A percentile compares a stretch with the other conserved stretches of the same genome.
These are phyloP conservation scores for Halcyon leucocephala DNA, from an alignment of 2,797 vertebrate species.

Conservation along the genomic window DNA sequence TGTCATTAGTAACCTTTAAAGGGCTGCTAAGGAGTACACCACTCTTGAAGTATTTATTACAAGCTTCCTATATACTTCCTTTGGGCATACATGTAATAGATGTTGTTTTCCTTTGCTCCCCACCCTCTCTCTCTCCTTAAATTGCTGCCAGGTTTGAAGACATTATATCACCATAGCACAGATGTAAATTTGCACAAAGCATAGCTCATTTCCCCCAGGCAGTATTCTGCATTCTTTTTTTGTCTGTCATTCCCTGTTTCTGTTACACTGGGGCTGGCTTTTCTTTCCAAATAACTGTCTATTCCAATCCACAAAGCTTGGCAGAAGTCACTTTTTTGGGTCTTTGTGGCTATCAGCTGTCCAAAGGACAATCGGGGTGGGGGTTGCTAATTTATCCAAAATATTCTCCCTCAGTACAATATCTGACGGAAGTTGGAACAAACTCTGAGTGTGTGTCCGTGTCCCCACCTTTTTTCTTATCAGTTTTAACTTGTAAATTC, in stretches of 20 bases:
- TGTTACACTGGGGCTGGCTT: neutral
- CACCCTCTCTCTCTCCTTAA: neutral
- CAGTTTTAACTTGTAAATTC: neutral
- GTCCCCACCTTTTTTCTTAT: neutral
- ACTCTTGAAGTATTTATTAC: neutral
- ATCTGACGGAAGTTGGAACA: neutral
- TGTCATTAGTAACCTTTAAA: neutral
- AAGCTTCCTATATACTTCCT: neutral
- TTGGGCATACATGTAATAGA: neutral
- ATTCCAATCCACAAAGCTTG: constrained; percentile 31
- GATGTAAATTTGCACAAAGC: constrained; percentile 46
- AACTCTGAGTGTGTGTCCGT: neutral
- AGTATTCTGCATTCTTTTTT: constrained; percentile 51
- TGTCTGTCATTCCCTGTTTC: constrained; percentile 51
- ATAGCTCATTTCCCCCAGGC: constrained; percentile 42
- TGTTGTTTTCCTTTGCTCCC: neutral
- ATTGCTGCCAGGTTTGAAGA: neutral
- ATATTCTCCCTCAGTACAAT: neutral
- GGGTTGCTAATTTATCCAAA: neutral
- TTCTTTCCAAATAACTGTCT: constrained; percentile 21
- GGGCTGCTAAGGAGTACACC: neutral
- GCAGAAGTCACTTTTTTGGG: constrained; percentile 17
- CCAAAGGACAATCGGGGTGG: neutral
- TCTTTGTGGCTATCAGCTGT: neutral
- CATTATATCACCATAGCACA: constrained; percentile 29